phyloP scores from a whole-genome alignment of 1,140 invertebrate species.

The Mizuhopecten yessoensis region DNA sequence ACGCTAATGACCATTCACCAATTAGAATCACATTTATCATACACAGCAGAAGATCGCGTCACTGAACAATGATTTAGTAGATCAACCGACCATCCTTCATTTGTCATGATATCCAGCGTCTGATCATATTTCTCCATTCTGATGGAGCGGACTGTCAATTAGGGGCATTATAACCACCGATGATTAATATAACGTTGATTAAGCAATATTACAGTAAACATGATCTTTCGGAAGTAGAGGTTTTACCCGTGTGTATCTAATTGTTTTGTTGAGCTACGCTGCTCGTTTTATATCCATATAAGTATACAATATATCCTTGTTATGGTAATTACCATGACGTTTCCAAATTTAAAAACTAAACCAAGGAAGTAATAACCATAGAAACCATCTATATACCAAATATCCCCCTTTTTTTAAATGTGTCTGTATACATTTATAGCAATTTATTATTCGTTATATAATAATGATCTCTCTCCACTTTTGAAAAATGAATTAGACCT shows the following conservation, averaged over 20 bases:
- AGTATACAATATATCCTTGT: too few species aligned
- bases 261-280: background rate
- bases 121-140: conserved; percentile 28
- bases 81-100: background rate
- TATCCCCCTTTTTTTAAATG: background rate
- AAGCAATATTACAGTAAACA: background rate
- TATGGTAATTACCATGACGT: too few species aligned
- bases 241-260: background rate
- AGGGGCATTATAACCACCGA: background rate
- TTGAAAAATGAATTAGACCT: background rate
- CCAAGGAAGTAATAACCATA: too few species aligned
- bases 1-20: background rate
- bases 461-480: too few species aligned
- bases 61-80: conserved; percentile 7
- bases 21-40: conserved; percentile 3
- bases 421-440: too few species aligned
- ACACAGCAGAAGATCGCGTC: background rate
- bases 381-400: too few species aligned
- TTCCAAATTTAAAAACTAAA: too few species aligned
- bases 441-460: too few species aligned
- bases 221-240: background rate
- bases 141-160: conserved; percentile 21
- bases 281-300: background rate
- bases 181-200: conserved; percentile 21
- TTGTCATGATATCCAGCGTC: conserved; percentile 1